phyloP scores from a whole-genome alignment of 2,113 vertebrate species.

The Prionailurus bengalensis region DNA sequence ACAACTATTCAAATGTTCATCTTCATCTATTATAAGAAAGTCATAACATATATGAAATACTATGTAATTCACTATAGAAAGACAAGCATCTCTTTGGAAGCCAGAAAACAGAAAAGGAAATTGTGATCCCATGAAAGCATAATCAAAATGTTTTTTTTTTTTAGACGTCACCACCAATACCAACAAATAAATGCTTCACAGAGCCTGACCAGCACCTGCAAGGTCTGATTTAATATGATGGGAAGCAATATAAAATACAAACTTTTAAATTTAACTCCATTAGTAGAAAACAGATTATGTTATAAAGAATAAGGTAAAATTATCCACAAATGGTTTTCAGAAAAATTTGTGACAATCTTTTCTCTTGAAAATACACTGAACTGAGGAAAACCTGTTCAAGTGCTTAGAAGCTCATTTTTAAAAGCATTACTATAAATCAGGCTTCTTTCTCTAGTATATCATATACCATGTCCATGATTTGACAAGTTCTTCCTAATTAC shows the following conservation, averaged over 20 bases:
- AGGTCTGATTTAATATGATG: conserved; percentile 60
- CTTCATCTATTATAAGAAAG: conserved; percentile 80
- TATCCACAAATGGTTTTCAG: conserved; percentile 62
- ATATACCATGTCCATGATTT: conserved; percentile 60
- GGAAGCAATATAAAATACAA: conserved; percentile 53
- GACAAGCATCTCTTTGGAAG: background rate
- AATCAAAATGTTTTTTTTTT: conserved; percentile 61
- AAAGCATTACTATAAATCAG: conserved; percentile 73
- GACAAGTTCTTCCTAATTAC: conserved; percentile 79
- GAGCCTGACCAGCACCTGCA: conserved; percentile 76
- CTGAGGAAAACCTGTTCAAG: conserved; percentile 67
- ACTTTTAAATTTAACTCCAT: conserved; percentile 60
- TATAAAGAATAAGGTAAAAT: conserved; percentile 81
- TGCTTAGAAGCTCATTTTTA: conserved; percentile 74
- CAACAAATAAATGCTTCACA: background rate
- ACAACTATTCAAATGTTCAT: conserved; percentile 82
- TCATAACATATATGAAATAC: conserved; percentile 70
- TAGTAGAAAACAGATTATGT: conserved; percentile 53
- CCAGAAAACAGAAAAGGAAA: conserved; percentile 58
- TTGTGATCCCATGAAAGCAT: conserved; percentile 57
- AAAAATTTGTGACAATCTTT: conserved; percentile 73
- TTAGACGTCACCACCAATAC: conserved; percentile 24
- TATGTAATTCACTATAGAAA: conserved; percentile 63
- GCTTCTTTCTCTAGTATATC: conserved; percentile 58
- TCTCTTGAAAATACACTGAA: conserved; percentile 76